A percentile compares a stretch with the other conserved stretches of the same genome.
Conservation (phyloP, 2,113 vertebrate species). For the Murina feae region DNA sequence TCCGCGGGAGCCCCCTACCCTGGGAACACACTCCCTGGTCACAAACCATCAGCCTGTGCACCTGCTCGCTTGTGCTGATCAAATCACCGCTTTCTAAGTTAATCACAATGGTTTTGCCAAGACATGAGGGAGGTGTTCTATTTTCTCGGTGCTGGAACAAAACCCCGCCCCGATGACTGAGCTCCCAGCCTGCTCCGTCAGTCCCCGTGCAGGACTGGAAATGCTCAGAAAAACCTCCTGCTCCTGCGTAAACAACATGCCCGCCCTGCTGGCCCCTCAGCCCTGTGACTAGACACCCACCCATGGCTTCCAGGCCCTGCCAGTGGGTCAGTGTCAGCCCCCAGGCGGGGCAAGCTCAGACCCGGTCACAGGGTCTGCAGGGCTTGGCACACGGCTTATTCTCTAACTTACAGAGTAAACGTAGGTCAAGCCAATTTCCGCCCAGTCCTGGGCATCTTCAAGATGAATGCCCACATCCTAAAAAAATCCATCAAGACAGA, state of each 20-base stretch:
- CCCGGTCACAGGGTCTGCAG: neutral
- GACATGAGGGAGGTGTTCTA: neutral
- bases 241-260: neutral
- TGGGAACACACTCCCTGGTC: neutral
- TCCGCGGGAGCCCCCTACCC: neutral
- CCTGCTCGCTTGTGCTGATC: neutral
- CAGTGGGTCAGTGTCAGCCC: neutral
- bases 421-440: neutral
- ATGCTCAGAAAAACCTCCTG: neutral
- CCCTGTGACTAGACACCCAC: neutral
- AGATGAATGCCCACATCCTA: neutral
- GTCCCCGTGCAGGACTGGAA: accelerated
- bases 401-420: neutral
- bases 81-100: neutral
- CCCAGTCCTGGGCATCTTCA: neutral
- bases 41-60: neutral
- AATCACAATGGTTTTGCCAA: neutral
- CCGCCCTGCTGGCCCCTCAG: neutral
- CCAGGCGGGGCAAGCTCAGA: neutral
- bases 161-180: neutral
- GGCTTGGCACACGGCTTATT: accelerated
- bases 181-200: neutral
- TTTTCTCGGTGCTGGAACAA: neutral
- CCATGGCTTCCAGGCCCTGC: neutral
- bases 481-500: neutral